A percentile compares a stretch with the other conserved stretches of the same genome.
These are phyloP conservation scores for Anas platyrhynchos DNA, from an alignment of 2,113 vertebrate species.

Conservation along the genomic window DNA sequence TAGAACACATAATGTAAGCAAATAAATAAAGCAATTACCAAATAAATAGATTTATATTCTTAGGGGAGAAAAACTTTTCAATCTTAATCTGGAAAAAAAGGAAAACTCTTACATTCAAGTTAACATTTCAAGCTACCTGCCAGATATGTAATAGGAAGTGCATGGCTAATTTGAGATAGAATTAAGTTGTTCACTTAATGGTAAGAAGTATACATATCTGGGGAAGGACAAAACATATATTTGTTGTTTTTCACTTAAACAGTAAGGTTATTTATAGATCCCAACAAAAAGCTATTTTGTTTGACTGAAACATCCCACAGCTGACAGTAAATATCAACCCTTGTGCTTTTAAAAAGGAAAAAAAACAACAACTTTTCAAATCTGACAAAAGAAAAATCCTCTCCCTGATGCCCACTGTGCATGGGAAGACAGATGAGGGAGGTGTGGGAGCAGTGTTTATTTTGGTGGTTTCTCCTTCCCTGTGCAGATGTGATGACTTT, in stretches of 20 bases:
- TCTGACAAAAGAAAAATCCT: not conserved
- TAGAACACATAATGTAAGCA: not conserved
- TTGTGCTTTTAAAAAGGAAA: not conserved
- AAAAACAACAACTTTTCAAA: not conserved
- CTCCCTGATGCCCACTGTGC: not conserved
- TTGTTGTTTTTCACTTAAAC: not conserved
- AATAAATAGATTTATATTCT: not conserved
- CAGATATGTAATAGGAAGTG: not conserved
- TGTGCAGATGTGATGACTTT: not conserved
- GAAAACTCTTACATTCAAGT: not conserved
- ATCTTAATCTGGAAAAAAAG: not conserved
- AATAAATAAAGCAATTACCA: not conserved
- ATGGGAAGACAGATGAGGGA: not conserved
- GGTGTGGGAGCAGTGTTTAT: not conserved
- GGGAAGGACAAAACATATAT: not conserved
- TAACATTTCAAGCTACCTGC: not conserved
- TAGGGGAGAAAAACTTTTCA: not conserved
- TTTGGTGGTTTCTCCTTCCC: not conserved
- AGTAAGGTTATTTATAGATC: not conserved
- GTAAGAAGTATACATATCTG: not conserved
- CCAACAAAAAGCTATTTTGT: constrained; percentile 37
- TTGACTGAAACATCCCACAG: constrained; percentile 33
- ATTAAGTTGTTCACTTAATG: not conserved
- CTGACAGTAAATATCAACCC: constrained; percentile 57
- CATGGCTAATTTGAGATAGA: not conserved